Conservation (phyloP, 2,888 invertebrate species). For the Torymus tubicola region DNA sequence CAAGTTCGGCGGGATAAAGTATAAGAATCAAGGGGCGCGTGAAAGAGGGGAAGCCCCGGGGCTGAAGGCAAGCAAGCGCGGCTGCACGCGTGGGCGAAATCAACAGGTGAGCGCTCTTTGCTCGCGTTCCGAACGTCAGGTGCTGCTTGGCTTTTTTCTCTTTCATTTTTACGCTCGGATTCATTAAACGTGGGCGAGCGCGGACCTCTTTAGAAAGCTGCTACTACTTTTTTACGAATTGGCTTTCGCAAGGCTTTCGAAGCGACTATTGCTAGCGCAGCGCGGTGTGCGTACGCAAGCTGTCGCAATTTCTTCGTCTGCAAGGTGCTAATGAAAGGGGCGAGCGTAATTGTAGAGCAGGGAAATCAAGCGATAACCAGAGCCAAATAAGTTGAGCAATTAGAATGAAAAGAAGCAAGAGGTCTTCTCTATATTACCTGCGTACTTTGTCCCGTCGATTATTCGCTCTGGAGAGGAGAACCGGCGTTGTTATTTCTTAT, state of each 20-base stretch:
- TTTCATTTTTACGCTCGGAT: slow-evolving; percentile 42
- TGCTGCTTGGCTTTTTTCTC: slow-evolving; percentile 13
- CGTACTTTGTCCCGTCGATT: neutral
- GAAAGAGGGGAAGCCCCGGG: too few species aligned
- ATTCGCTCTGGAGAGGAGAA: too few species aligned
- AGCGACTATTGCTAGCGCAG: too few species aligned
- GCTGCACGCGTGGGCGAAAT: slow-evolving; percentile 40
- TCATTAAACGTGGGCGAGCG: slow-evolving; percentile 16
- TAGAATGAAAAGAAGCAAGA: slow-evolving; percentile 13
- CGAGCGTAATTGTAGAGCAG: neutral
- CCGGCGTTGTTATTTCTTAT: neutral
- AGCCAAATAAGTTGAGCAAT: neutral
- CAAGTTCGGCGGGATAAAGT: too few species aligned
- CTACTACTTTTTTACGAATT: slow-evolving; percentile 8
- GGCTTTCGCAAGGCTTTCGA: slow-evolving; percentile 25
- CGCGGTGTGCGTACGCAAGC: neutral
- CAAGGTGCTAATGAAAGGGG: neutral
- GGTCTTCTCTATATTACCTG: neutral
- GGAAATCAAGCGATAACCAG: neutral
- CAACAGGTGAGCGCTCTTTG: slow-evolving; percentile 45
- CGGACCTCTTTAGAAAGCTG: slow-evolving; percentile 29
- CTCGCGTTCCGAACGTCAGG: slow-evolving; percentile 19
- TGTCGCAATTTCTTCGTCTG: slow-evolving; percentile 17
- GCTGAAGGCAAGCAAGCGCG: too few species aligned
- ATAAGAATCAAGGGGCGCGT: too few species aligned